These are phyloP conservation scores for Acromyrmex charruanus DNA, from an alignment of 1,140 invertebrate species.

Conservation along the genomic window DNA sequence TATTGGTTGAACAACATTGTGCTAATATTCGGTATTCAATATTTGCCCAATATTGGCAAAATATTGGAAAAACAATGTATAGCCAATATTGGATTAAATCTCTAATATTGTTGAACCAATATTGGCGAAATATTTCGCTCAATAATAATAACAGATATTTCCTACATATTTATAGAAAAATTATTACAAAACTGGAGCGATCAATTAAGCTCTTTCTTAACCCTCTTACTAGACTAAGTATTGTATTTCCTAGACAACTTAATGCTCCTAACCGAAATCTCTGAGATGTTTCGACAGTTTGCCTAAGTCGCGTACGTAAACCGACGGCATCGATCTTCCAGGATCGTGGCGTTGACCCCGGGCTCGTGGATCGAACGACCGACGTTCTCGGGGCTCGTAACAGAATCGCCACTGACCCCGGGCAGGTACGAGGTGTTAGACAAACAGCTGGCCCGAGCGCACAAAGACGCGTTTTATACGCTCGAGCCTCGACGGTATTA, in stretches of 20 bases:
- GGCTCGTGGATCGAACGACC: constrained; percentile 68
- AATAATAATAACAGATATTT: too few species aligned
- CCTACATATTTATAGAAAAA: neutral
- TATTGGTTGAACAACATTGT: too few species aligned
- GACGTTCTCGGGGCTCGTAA: constrained; percentile 74
- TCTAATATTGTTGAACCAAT: too few species aligned
- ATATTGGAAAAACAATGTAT: too few species aligned
- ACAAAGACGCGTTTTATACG: constrained; percentile 79
- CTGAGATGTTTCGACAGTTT: neutral
- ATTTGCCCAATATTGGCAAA: too few species aligned
- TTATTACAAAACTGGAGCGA: neutral
- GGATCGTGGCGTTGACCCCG: constrained; percentile 67
- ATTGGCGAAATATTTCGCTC: too few species aligned
- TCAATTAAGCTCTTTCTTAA: neutral
- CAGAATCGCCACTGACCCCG: constrained; percentile 78
- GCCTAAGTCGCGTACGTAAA: constrained; percentile 12
- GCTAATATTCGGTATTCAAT: too few species aligned
- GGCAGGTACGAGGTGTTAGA: constrained; percentile 77
- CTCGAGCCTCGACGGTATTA: constrained; percentile 62
- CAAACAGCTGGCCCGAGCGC: constrained; percentile 78
- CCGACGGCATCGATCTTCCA: constrained; percentile 39
- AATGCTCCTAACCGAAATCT: neutral
- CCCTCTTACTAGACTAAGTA: neutral
- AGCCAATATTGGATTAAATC: too few species aligned
- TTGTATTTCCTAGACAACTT: constrained; percentile 27